Evolutionary conservation across 2,113 vertebrate species (phyloP), one percentile per base, ranked within the genome.

Genomic region (Laticauda colubrina): DNA sequence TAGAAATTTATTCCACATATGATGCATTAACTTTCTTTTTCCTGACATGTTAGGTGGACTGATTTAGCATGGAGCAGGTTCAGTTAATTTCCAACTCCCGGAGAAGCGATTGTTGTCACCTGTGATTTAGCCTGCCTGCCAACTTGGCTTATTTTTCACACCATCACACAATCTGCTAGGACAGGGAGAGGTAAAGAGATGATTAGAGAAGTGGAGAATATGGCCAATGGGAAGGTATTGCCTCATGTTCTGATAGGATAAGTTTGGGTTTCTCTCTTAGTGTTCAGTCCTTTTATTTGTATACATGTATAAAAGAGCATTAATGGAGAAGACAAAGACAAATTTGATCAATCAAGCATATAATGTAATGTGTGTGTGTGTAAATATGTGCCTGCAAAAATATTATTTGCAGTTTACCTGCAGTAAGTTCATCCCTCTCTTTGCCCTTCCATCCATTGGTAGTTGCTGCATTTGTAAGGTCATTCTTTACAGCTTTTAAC

Each of bases 391-490:
- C 6, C 23, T 24, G 54, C 91, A 88, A 81, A 81, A 81, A 9
- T 43, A 81, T 43, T 43, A 81, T 43, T 23, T 54, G 51, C 21
- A 59, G 21, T 12, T 59, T 89, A 18, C 43, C 26, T 88, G 48
- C 20, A 34, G 34, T 39, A 8, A 21, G 39, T 59, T 18, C 43
- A 51, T 59, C 81, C 43, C 6, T 56, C 21, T 34, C 20, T 75
- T 51, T 21, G 61, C 34, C 14, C 51, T 89, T 81, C 34, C 87
- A 20, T 2, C 20, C 21, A 5, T 55, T 29, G 10, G 29, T 29
- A 61, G 21, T 86, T 93, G 57, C 69, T 53, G 20, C 69, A 86
- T 81, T 93, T 59, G 88, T 86, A 93, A 89, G 23, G 69, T 90
- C 87, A 64, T n/a, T n/a, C 55, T 92, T 92, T 92, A 88, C 51